Percentiles rank a stretch among this genome's conserved stretches.
phyloP scores from a whole-genome alignment of 2,797 vertebrate genomes.

The Dendrocincla fuliginosa region DNA sequence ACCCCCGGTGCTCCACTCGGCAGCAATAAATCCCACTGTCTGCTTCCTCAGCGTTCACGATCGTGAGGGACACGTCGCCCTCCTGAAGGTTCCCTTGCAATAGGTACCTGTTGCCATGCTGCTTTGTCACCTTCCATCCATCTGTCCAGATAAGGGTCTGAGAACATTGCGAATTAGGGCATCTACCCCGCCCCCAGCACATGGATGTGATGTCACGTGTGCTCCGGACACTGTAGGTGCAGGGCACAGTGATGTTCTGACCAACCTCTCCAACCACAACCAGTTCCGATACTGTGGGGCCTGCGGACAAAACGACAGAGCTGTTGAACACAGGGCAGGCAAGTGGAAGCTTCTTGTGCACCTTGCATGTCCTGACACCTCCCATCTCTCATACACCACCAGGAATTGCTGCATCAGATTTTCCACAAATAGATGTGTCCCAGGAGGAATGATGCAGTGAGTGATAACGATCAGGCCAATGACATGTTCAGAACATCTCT shows the following conservation, averaged over 20 bases:
- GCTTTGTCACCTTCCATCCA: constrained; percentile 55
- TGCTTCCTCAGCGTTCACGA: constrained; percentile 55
- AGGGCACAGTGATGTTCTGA: constrained; percentile 73
- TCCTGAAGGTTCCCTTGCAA: constrained; percentile 51
- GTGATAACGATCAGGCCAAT: fast-evolving
- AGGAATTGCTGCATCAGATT: background rate
- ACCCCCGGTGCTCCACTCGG: constrained; percentile 79
- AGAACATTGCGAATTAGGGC: constrained; percentile 71
- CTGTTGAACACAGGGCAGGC: background rate
- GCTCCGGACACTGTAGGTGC: constrained; percentile 44
- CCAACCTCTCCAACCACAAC: constrained; percentile 67
- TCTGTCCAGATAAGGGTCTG: constrained; percentile 72
- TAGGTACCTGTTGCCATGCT: constrained; percentile 70
- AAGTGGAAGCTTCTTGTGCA: background rate
- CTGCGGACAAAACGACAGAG: constrained; percentile 9
- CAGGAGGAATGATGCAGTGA: background rate
- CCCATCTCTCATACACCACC: background rate
- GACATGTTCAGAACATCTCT: background rate
- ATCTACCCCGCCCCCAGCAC: constrained; percentile 83
- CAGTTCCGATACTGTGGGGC: background rate
- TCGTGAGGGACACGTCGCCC: constrained; percentile 83
- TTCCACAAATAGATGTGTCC: background rate
- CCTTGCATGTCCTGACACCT: background rate
- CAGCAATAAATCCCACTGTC: constrained; percentile 87
- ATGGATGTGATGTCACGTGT: background rate